These are phyloP conservation scores for Helicoverpa armigera DNA, from an alignment of 1,140 invertebrate genomes.

Conservation along the genomic window DNA sequence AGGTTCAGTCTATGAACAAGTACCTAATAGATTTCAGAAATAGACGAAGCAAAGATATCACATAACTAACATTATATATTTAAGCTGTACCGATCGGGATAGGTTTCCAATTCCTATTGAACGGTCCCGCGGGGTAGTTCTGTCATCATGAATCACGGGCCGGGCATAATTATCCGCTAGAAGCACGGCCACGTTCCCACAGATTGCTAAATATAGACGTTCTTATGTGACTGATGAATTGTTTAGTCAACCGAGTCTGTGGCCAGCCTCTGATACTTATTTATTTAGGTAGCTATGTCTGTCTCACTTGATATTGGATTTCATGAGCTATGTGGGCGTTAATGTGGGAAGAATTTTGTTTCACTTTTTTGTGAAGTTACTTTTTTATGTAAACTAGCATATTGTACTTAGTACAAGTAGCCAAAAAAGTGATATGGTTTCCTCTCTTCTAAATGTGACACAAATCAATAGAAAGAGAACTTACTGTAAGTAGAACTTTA, in stretches of 20 bases:
- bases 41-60: too few species aligned
- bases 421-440: too few species aligned
- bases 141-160: slow-evolving; percentile 51
- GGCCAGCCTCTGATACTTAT: background rate
- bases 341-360: background rate
- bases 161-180: slow-evolving; percentile 32
- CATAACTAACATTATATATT: background rate
- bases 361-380: too few species aligned
- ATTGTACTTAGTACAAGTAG: background rate
- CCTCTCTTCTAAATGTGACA: too few species aligned
- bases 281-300: background rate
- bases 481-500: too few species aligned
- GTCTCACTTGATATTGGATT: background rate
- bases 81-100: slow-evolving; percentile 12
- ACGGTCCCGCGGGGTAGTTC: slow-evolving; percentile 21
- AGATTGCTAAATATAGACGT: slow-evolving; percentile 32
- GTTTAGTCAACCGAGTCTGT: slow-evolving; percentile 24
- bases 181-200: slow-evolving; percentile 20
- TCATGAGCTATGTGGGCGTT: background rate
- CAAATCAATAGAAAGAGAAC: too few species aligned
- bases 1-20: too few species aligned
- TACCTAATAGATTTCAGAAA: too few species aligned
- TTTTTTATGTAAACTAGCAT: background rate
- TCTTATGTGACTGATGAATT: slow-evolving; percentile 40
- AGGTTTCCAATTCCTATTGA: slow-evolving; percentile 36